Percentiles rank a stretch among this genome's conserved stretches.
Evolutionary conservation across 2,797 vertebrate genomes (phyloP).

Genomic region (Hypotaenidia okinawae): DNA sequence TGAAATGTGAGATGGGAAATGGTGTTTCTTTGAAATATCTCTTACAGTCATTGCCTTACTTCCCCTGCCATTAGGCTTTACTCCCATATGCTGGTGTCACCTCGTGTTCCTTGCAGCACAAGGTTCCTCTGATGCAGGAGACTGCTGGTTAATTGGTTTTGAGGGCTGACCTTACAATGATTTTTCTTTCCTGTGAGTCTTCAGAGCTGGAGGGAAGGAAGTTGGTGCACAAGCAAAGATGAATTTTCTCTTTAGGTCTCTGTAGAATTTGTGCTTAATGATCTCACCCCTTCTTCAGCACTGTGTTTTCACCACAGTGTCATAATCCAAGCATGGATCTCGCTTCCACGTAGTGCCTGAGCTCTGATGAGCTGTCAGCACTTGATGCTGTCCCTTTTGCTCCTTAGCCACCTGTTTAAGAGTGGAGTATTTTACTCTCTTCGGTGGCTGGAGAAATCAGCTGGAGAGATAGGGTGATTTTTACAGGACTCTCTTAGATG

Average conservation of each 20-base stretch:
- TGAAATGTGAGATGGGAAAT: neutral
- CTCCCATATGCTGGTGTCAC: neutral
- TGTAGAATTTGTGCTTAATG: neutral
- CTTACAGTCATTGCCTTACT: neutral
- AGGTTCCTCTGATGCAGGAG: neutral
- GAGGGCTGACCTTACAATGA: neutral
- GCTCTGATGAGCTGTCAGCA: neutral
- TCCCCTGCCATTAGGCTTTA: neutral
- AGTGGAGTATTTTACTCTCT: neutral
- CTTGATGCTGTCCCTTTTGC: neutral
- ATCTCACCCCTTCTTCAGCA: neutral
- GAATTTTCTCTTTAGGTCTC: neutral
- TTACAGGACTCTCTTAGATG: neutral
- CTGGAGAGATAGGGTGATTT: neutral
- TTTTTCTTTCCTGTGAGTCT: neutral
- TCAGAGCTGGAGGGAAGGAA: neutral
- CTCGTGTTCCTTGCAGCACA: neutral
- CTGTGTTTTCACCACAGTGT: neutral
- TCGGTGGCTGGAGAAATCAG: neutral
- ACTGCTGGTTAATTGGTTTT: neutral
- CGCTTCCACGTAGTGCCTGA: neutral
- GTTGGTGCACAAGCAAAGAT: neutral
- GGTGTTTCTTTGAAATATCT: neutral
- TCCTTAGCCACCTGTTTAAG: neutral
- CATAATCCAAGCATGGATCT: constrained; percentile 3